phyloP scores from a whole-genome alignment of 2,888 invertebrate species.

The Mechanitis mazaeus region DNA sequence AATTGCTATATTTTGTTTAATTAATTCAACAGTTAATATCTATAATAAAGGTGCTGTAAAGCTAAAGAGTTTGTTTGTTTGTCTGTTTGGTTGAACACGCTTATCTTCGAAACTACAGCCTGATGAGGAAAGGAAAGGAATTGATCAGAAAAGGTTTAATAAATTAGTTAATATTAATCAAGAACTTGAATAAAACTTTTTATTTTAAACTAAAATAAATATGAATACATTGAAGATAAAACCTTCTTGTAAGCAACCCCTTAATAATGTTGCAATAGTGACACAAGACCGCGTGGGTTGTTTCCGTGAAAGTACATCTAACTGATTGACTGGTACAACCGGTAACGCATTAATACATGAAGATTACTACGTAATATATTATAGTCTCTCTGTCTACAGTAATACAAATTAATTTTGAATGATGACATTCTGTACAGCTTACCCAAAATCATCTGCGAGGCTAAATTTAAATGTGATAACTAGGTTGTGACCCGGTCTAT shows the following conservation, averaged over 20 bases:
- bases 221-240: neutral
- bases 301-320: conserved; percentile 34
- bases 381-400: conserved; percentile 11
- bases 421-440: neutral
- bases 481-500: conserved; percentile 12
- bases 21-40: too few species aligned
- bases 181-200: neutral
- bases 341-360: conserved; percentile 9
- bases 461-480: conserved; percentile 8
- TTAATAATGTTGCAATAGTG: conserved; percentile 12
- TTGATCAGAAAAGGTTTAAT: too few species aligned
- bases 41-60: too few species aligned
- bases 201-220: neutral
- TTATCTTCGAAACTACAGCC: too few species aligned
- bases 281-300: conserved; percentile 29
- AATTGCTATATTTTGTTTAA: neutral
- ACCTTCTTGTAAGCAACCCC: conserved; percentile 1
- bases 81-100: too few species aligned
- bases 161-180: too few species aligned
- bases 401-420: conserved; percentile 2
- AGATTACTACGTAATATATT: conserved; percentile 8
- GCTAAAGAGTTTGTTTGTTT: too few species aligned
- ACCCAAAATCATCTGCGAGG: conserved; percentile 10
- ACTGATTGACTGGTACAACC: conserved; percentile 32
- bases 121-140: too few species aligned